These are phyloP conservation scores for Cryptoprocta ferox DNA, from an alignment of 2,797 vertebrate species.

Conservation along the genomic window DNA sequence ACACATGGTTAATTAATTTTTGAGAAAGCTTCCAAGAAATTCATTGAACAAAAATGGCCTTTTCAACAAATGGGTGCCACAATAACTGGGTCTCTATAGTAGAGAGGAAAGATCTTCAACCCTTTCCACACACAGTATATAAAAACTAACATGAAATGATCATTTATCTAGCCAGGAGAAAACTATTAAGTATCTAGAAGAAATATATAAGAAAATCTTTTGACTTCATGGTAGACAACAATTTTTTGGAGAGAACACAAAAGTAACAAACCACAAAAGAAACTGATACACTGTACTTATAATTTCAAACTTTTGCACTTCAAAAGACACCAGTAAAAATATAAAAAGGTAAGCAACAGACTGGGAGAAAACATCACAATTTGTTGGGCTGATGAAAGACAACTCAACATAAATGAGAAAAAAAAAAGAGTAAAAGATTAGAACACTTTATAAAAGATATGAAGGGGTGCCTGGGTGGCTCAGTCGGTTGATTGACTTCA, in stretches of 20 bases:
- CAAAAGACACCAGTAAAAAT: background rate
- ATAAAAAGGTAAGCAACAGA: background rate
- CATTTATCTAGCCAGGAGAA: background rate
- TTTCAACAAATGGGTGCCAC: background rate
- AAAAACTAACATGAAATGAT: background rate
- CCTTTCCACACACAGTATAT: background rate
- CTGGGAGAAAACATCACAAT: background rate
- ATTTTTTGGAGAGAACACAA: background rate
- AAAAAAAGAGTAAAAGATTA: background rate
- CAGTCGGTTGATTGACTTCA: too few relatives aligned
- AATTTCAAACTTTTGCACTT: background rate
- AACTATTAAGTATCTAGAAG: background rate
- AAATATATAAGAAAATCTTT: background rate
- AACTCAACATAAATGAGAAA: background rate
- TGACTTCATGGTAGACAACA: background rate
- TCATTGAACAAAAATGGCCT: background rate
- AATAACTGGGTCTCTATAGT: background rate
- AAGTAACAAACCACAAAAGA: background rate
- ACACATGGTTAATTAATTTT: background rate
- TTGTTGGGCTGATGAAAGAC: background rate
- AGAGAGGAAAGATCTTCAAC: background rate
- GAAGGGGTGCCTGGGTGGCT: too few relatives aligned
- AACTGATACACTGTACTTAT: background rate
- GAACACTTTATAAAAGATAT: background rate
- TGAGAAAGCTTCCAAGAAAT: background rate